phyloP scores from a whole-genome alignment of 2,888 invertebrate species.

The Cerastis rubricosa region DNA sequence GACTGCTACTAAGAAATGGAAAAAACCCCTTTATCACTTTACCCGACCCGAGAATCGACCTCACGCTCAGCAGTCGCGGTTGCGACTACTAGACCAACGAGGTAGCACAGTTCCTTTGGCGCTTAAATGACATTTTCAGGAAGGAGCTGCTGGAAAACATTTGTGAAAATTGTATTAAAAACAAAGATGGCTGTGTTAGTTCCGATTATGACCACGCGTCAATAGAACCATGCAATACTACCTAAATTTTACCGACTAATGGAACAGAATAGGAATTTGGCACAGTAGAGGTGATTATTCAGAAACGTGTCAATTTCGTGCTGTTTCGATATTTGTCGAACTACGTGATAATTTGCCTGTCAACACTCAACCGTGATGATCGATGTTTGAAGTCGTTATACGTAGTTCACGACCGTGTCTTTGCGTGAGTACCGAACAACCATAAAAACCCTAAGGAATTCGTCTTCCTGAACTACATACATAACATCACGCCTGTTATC shows the following conservation, averaged over 20 bases:
- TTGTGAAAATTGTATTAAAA: background rate
- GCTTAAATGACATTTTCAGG: background rate
- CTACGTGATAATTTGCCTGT: conserved; percentile 49
- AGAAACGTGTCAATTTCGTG: conserved; percentile 59
- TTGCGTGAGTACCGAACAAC: background rate
- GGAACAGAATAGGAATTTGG: conserved; percentile 51
- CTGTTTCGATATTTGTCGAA: conserved; percentile 48
- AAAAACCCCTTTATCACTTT: no score
- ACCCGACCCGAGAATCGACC: no score
- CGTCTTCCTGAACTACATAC: background rate
- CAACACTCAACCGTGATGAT: conserved; percentile 38
- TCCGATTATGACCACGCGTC: background rate
- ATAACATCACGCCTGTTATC: background rate
- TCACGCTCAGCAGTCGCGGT: no score
- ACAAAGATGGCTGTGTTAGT: background rate
- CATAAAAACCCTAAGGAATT: background rate
- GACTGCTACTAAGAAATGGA: no score
- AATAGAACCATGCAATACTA: background rate
- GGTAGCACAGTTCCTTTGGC: background rate
- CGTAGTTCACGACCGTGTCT: conserved; percentile 4
- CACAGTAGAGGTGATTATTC: conserved; percentile 57
- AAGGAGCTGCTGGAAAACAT: background rate
- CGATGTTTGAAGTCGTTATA: conserved; percentile 29
- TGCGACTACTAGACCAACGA: no score
- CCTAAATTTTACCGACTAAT: conserved; percentile 25